Evolutionary conservation across 2,888 invertebrate species (phyloP).

Genomic region (Resseliella maxima): DNA sequence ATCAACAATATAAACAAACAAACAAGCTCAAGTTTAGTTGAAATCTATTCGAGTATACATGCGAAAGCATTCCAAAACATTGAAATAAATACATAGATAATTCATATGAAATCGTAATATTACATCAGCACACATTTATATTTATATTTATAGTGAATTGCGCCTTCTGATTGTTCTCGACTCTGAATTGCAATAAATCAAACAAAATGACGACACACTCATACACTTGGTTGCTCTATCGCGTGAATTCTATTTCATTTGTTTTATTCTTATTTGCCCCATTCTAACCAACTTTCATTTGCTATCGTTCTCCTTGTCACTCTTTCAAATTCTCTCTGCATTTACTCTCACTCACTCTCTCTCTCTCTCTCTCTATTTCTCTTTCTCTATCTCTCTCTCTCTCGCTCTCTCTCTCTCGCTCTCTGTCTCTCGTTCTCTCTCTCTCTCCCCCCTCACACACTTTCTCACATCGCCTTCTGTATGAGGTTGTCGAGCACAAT

Average conservation of each 20-base stretch:
- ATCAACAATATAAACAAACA: neutral
- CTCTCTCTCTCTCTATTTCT: no score
- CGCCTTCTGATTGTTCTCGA: conserved; percentile 44
- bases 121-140: conserved; percentile 48
- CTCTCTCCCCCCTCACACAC: no score
- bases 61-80: neutral
- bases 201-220: conserved; percentile 48
- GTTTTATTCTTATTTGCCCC: no score
- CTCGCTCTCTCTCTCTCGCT: neutral
- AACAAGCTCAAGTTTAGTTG: no score
- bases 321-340: neutral
- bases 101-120: conserved; percentile 49
- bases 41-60: neutral
- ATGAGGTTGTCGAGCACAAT: neutral
- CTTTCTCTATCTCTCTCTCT: neutral
- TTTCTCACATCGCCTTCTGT: no score
- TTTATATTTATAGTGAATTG: neutral
- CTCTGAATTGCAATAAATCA: conserved; percentile 35
- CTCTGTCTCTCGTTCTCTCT: neutral
- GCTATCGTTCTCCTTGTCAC: neutral
- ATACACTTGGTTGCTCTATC: neutral
- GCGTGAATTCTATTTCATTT: no score
- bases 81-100: conserved; percentile 37
- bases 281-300: no score
- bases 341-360: no score